Base-by-base conservation (phyloP, 2,797 vertebrate genomes). In the Myotis daubentonii region DNA sequence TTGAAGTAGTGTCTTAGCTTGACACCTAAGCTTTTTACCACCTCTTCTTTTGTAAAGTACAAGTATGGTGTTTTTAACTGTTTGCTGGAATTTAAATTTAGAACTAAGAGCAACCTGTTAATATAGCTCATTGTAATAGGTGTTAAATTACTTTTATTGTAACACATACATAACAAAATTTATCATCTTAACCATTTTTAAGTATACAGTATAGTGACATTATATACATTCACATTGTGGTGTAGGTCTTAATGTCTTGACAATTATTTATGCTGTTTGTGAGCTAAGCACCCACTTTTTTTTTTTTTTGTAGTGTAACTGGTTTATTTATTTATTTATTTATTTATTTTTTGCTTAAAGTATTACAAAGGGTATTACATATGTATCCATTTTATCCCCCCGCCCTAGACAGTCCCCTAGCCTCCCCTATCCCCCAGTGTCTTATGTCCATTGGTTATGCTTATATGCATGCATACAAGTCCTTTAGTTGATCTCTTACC, bases 31-130 rank as follows among this genome's bases (percentile, higher is more conserved):
- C 33, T 89, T 87, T 78, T 83, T 91, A 79, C 22, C 17, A 62
- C 19, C 0, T 49, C 13, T 66, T 91, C 38, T 57, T 3, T 89
- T 66, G 8, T 68, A 72, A 72, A 89, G 30, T 94, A 41, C 2
- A 62, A 51, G 51, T 19, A 71, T n/a, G 13, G 12, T 76, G 9
- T 85, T 87, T 91, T 87, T 82, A 74, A 80, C n/a, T 20, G 49
- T 82, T 83, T 72, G 44, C 19, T 91, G 76, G 28, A 16, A 68
- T 93, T 23, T 87, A 92, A 89, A 70, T 94, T 62, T 96, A 87
- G 38, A 79, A 71, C 41, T 47, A 89, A 94, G 53, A 55, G 57
- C 85, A 87, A 80, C 30, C 19, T 89, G 6, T 87, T 93, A 65
- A 71, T 74, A 19, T 72, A 62, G 28, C 79, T 92, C 5, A 23